Percentiles rank a stretch among this genome's conserved stretches.
Evolutionary conservation across 2,113 vertebrate species (phyloP).

Genomic region (Coptodon rendalli): DNA sequence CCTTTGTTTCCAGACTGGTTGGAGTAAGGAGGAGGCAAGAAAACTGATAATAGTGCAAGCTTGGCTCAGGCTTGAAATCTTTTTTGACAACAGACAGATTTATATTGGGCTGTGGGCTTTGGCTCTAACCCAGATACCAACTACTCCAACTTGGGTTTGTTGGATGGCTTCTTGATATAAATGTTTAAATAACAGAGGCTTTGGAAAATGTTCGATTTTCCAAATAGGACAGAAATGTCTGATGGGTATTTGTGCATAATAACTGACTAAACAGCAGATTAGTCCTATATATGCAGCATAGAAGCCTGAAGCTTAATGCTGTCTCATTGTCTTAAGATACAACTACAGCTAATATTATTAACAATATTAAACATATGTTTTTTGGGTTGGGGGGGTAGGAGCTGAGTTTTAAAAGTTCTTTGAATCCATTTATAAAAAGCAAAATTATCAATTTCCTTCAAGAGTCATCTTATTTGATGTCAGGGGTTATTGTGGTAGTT

Average conservation of each 20-base stretch:
- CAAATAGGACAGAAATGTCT: neutral
- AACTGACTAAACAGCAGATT: neutral
- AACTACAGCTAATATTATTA: neutral
- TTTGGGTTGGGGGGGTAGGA: neutral
- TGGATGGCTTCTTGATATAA: neutral
- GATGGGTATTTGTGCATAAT: neutral
- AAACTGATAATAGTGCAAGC: neutral
- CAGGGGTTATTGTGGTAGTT: neutral
- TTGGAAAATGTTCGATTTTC: neutral
- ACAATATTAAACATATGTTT: neutral
- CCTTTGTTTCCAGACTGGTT: conserved; percentile 6
- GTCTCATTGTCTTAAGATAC: neutral
- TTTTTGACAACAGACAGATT: neutral
- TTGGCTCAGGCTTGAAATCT: neutral
- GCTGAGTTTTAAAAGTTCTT: neutral
- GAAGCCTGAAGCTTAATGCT: neutral
- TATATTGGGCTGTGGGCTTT: neutral
- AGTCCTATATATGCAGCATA: neutral
- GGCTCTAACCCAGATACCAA: neutral
- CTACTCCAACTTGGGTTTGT: neutral
- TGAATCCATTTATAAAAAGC: neutral
- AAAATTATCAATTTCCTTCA: neutral
- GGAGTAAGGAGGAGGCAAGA: neutral
- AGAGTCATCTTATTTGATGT: neutral
- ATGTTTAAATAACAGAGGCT: neutral